phyloP scores from a whole-genome alignment of 2,113 vertebrate species.

The Hiodon alosoides region DNA sequence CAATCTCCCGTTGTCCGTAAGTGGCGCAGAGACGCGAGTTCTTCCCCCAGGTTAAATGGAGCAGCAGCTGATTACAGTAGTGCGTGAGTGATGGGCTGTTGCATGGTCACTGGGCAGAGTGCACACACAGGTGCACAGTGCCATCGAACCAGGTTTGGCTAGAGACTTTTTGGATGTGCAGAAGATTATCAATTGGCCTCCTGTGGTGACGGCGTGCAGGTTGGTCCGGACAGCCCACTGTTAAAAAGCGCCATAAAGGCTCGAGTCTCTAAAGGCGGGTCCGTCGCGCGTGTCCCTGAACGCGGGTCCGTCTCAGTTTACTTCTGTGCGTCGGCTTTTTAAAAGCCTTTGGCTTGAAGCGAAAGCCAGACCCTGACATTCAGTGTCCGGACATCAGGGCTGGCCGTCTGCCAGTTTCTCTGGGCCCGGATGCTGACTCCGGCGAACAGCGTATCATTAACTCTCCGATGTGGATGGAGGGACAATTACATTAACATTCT shows the following conservation, averaged over 20 bases:
- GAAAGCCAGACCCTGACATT: neutral
- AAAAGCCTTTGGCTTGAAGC: no score
- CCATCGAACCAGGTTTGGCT: no score
- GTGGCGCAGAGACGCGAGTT: neutral
- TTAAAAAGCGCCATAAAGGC: no score
- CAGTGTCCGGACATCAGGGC: neutral
- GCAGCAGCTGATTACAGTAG: neutral
- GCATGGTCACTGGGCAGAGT: neutral
- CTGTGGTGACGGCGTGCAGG: no score
- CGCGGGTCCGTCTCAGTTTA: no score
- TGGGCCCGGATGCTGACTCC: neutral
- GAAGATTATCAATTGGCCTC: no score
- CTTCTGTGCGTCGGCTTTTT: no score
- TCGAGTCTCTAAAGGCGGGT: no score
- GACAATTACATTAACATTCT: slow-evolving; percentile 11
- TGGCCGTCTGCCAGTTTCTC: neutral
- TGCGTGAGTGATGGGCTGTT: neutral
- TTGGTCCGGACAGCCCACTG: no score
- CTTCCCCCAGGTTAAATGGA: neutral
- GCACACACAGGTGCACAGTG: no score
- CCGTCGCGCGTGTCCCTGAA: no score
- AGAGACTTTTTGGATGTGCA: no score
- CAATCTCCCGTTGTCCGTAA: slow-evolving; percentile 1
- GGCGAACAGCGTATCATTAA: slow-evolving; percentile 10
- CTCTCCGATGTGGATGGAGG: neutral